Conservation (phyloP, 2,797 vertebrate genomes). For the Amblyopsis hoosieri region DNA sequence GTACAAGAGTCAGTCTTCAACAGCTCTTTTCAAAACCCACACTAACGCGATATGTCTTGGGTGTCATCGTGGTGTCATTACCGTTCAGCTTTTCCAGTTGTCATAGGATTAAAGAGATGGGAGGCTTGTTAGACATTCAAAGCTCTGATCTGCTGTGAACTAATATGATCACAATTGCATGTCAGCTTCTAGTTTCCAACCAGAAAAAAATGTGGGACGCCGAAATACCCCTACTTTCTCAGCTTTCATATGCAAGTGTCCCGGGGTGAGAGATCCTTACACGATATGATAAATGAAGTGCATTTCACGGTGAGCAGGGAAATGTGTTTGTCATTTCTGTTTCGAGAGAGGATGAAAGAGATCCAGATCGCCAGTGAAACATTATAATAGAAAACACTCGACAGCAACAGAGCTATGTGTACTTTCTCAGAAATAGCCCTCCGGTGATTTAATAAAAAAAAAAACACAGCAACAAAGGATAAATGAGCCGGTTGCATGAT, state of each 20-base stretch:
- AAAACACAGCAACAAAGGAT: slow-evolving; percentile 35
- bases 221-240: slow-evolving; percentile 7
- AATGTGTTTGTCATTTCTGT: slow-evolving; percentile 72
- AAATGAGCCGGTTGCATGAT: slow-evolving; percentile 51
- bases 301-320: slow-evolving; percentile 53
- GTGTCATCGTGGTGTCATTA: slow-evolving; percentile 38
- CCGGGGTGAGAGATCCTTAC: slow-evolving; percentile 40
- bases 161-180: slow-evolving; percentile 31
- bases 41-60: slow-evolving; percentile 35
- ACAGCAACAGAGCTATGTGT: slow-evolving; percentile 33
- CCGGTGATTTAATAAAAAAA: slow-evolving; percentile 44
- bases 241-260: slow-evolving; percentile 28
- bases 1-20: slow-evolving; percentile 26
- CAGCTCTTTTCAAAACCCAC: slow-evolving; percentile 19
- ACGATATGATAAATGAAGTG: slow-evolving; percentile 63
- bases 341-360: slow-evolving; percentile 53
- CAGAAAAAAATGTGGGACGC: slow-evolving; percentile 20
- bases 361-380: slow-evolving; percentile 51
- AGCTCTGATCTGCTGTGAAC: slow-evolving; percentile 17
- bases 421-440: slow-evolving; percentile 50
- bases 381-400: slow-evolving; percentile 63
- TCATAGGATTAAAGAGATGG: slow-evolving; percentile 26
- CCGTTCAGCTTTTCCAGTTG: slow-evolving; percentile 29
- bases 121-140: slow-evolving; percentile 23
- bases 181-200: slow-evolving; percentile 40